Evolutionary conservation across 2,113 vertebrate species (phyloP).

Genomic region (Elephantulus edwardii): DNA sequence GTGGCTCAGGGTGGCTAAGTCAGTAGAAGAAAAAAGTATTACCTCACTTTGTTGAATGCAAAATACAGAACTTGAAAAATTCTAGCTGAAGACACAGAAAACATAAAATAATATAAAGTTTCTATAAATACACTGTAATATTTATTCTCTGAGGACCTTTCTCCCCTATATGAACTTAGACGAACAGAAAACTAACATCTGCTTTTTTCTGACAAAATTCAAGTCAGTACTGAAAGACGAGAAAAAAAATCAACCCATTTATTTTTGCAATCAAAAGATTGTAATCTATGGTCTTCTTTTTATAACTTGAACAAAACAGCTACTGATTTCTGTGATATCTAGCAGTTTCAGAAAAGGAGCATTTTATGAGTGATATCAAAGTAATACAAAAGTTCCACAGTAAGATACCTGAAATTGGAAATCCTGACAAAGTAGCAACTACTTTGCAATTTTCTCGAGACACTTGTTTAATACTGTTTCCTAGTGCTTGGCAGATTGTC

Average conservation of each 20-base stretch:
- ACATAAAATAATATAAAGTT: slow-evolving; percentile 53
- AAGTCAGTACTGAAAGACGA: slow-evolving; percentile 26
- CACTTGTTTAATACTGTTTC: slow-evolving; percentile 52
- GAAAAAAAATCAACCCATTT: slow-evolving; percentile 58
- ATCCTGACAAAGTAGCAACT: slow-evolving; percentile 65
- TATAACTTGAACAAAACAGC: not conserved
- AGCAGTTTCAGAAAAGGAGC: slow-evolving; percentile 61
- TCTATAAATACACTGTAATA: fast-evolving
- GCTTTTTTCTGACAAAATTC: slow-evolving; percentile 34
- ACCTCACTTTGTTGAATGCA: not conserved
- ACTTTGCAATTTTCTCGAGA: slow-evolving; percentile 47
- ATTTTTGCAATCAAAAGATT: slow-evolving; percentile 30
- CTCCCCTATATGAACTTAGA: not conserved
- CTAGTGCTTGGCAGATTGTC: not conserved
- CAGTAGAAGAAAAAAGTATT: not conserved
- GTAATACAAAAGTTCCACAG: slow-evolving; percentile 65
- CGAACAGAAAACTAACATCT: slow-evolving; percentile 1
- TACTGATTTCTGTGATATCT: slow-evolving; percentile 46
- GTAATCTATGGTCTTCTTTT: slow-evolving; percentile 37
- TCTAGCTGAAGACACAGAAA: not conserved
- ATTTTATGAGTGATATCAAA: slow-evolving; percentile 43
- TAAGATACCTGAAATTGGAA: slow-evolving; percentile 35
- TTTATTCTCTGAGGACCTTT: not conserved
- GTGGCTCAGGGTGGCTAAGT: not conserved
- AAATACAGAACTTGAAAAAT: not conserved